Evolutionary conservation across 2,888 invertebrate genomes (phyloP).

Genomic region (Drosophila prostipennis): DNA sequence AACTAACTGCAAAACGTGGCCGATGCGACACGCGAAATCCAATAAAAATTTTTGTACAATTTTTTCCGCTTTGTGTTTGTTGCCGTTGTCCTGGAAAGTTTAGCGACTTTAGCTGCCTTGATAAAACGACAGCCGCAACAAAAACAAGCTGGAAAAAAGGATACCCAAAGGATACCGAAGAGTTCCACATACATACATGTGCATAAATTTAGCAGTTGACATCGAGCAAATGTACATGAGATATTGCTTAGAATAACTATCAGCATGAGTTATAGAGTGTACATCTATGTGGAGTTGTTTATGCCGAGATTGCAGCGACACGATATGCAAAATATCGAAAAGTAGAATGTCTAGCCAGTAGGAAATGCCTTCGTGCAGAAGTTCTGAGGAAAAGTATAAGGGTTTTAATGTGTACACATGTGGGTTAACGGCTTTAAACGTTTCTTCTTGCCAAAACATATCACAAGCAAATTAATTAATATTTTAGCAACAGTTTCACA

Average conservation of each 20-base stretch:
- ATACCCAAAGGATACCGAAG: constrained; percentile 38
- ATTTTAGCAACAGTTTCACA: no score
- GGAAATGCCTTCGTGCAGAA: neutral
- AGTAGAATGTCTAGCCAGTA: constrained; percentile 29
- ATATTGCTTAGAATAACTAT: constrained; percentile 61
- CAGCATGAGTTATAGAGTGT: constrained; percentile 42
- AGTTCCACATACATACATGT: constrained; percentile 49
- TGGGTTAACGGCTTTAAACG: neutral
- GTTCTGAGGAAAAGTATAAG: neutral
- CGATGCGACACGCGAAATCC: constrained; percentile 75
- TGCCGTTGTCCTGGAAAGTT: constrained; percentile 54
- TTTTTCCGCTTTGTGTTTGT: constrained; percentile 20
- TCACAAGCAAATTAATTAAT: no score
- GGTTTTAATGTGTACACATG: neutral
- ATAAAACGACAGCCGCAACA: constrained; percentile 46
- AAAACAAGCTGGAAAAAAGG: constrained; percentile 27
- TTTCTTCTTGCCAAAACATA: neutral
- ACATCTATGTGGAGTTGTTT: constrained; percentile 41
- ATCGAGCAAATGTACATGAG: constrained; percentile 67
- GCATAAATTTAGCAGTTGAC: constrained; percentile 69
- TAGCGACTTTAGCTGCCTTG: constrained; percentile 62
- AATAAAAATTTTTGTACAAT: constrained; percentile 57
- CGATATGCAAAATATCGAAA: constrained; percentile 48
- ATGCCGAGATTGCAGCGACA: constrained; percentile 36
- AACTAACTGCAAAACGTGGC: constrained; percentile 64